Percentiles rank a stretch among this genome's conserved stretches.
Evolutionary conservation across 2,113 vertebrate genomes (phyloP).

Genomic region (Cathartes aura): DNA sequence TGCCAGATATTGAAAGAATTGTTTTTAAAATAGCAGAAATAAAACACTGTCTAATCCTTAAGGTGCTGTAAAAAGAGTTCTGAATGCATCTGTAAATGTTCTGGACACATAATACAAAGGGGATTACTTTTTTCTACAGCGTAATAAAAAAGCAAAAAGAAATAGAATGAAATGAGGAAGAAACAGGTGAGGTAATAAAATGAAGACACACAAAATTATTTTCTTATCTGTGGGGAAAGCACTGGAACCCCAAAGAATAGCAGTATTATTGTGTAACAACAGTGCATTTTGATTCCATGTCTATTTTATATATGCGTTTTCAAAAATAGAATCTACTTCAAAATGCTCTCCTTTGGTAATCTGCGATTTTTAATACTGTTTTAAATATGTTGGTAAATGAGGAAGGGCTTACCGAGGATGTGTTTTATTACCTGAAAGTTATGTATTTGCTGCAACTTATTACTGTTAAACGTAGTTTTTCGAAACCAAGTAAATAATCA

Average conservation of each 20-base stretch:
- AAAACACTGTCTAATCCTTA: constrained; percentile 23
- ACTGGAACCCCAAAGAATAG: neutral
- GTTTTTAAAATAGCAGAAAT: constrained; percentile 41
- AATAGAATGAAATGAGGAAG: constrained; percentile 7
- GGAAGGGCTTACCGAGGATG: rapidly evolving
- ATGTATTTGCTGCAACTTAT: neutral
- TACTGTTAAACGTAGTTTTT: neutral
- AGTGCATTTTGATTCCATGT: neutral
- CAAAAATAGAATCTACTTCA: neutral
- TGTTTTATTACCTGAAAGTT: neutral
- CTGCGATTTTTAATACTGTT: neutral
- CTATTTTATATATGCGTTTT: neutral
- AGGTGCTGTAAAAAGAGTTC: constrained; percentile 7
- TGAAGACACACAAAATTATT: neutral
- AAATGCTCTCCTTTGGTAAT: neutral
- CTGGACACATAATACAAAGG: neutral
- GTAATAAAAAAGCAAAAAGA: neutral
- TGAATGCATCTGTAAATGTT: constrained; percentile 39
- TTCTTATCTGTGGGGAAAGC: neutral
- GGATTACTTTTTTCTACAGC: neutral
- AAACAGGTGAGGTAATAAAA: constrained; percentile 20
- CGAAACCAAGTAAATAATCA: neutral
- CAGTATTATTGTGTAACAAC: neutral
- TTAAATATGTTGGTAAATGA: neutral
- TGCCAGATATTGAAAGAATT: constrained; percentile 36